These are phyloP conservation scores for Hydrozoanthus gracilis DNA, from an alignment of 92 coral and sea anemone genomes.

Conservation along the genomic window DNA sequence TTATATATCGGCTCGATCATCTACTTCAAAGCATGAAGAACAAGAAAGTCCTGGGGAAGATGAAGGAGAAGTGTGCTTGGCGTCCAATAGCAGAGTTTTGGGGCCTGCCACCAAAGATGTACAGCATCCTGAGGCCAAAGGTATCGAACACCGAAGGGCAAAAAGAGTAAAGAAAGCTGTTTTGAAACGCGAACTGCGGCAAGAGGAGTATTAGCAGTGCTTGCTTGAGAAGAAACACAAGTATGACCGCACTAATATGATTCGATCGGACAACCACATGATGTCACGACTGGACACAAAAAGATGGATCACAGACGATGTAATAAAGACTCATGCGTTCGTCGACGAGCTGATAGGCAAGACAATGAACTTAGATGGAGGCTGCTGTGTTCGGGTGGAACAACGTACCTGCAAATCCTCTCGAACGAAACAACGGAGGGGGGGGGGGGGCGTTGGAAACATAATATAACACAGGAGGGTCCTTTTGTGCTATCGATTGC, in stretches of 20 bases:
- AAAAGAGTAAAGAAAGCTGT: constrained; percentile 38
- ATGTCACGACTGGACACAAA: constrained; percentile 48
- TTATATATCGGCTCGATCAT: constrained; percentile 35
- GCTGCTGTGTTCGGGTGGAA: constrained; percentile 18
- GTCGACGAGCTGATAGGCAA: constrained; percentile 15
- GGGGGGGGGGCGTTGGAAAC: constrained; percentile 16
- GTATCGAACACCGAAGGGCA: constrained; percentile 6
- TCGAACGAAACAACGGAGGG: constrained; percentile 23
- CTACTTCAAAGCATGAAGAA: constrained; percentile 35
- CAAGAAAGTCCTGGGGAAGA: constrained; percentile 47
- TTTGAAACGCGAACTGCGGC: background rate
- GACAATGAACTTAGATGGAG: background rate
- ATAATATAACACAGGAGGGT: constrained; percentile 16
- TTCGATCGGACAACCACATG: constrained; percentile 16
- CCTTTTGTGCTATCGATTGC: constrained; percentile 33
- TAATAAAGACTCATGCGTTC: constrained; percentile 21
- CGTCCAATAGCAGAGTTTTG: constrained; percentile 24
- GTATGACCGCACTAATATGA: constrained; percentile 28
- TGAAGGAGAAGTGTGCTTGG: constrained; percentile 50
- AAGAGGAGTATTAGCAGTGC: constrained; percentile 14
- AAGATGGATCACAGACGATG: constrained; percentile 36
- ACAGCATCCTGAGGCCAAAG: constrained; percentile 21
- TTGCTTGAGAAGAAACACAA: constrained; percentile 29
- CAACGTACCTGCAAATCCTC: constrained; percentile 19
- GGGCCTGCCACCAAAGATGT: constrained; percentile 43